A percentile compares a stretch with the other conserved stretches of the same genome.
These are phyloP conservation scores for Okapia johnstoni DNA, from an alignment of 2,113 vertebrate species.

Conservation along the genomic window DNA sequence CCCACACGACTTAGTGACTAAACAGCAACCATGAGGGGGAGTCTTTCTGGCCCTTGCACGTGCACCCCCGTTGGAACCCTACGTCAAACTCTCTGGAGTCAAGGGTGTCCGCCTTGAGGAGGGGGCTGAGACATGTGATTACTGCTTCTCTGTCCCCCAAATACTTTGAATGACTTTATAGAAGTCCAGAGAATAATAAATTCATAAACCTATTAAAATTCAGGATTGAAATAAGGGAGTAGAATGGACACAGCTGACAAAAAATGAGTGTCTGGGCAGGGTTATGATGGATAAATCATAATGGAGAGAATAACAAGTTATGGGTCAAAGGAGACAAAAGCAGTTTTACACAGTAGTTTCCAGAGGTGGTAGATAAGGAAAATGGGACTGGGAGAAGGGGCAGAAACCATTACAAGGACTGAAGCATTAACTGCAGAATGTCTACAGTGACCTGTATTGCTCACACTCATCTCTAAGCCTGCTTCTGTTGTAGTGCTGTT, in stretches of 20 bases:
- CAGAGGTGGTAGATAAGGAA: background rate
- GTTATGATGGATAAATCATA: background rate
- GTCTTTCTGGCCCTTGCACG: background rate
- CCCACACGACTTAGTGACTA: background rate
- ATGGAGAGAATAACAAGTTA: background rate
- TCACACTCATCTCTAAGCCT: background rate
- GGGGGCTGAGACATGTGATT: background rate
- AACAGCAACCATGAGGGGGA: background rate
- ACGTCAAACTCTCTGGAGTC: background rate
- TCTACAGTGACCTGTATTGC: accelerated
- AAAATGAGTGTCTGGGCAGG: background rate
- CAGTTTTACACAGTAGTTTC: background rate
- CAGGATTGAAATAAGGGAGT: background rate
- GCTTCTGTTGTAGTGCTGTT: accelerated
- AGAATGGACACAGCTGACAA: background rate
- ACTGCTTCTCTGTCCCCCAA: background rate
- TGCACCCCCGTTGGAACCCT: background rate
- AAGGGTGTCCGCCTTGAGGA: background rate
- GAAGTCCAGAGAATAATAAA: background rate
- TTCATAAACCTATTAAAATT: background rate
- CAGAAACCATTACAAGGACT: background rate
- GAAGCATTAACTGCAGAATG: background rate
- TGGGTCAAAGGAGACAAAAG: background rate
- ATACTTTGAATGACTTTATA: background rate
- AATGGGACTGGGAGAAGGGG: background rate